Percentiles rank a stretch among this genome's conserved stretches.
Evolutionary conservation across 2,888 invertebrate species (phyloP).

Genomic region (Apantesis nais): DNA sequence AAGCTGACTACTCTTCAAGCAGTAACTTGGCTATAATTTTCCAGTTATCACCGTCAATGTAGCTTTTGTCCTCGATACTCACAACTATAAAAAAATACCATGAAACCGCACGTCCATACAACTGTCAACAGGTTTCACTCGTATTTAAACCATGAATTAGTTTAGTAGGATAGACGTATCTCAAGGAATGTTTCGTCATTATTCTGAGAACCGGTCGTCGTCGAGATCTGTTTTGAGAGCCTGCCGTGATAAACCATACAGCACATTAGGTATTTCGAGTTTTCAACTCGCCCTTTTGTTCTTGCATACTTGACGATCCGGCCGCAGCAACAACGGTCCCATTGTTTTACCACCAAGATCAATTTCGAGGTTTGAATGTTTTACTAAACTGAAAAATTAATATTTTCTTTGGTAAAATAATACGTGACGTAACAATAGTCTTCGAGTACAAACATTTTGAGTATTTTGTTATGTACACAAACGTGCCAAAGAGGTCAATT

Average conservation of each 20-base stretch:
- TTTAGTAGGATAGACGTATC: conserved; percentile 44
- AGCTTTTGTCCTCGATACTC: neutral
- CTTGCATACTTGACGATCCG: conserved; percentile 61
- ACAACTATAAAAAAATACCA: neutral
- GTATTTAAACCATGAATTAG: conserved; percentile 32
- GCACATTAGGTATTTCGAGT: conserved; percentile 54
- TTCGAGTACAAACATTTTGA: conserved; percentile 46
- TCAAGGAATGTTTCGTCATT: conserved; percentile 70
- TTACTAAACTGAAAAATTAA: conserved; percentile 53
- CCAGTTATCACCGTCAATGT: conserved; percentile 23
- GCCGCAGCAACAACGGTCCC: conserved; percentile 50
- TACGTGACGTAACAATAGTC: conserved; percentile 66
- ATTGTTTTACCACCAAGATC: conserved; percentile 60
- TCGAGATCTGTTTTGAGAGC: conserved; percentile 54
- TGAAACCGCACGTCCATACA: conserved; percentile 23
- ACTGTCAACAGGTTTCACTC: conserved; percentile 8
- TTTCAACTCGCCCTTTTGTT: conserved; percentile 59
- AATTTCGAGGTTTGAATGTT: conserved; percentile 61
- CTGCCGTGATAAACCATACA: conserved; percentile 31
- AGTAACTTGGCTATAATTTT: conserved; percentile 33
- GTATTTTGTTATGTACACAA: conserved; percentile 42
- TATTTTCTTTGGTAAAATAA: conserved; percentile 43
- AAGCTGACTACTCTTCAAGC: conserved; percentile 27
- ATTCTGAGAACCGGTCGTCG: conserved; percentile 75
- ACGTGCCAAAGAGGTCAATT: conserved; percentile 44